Conservation (phyloP, 2,888 invertebrate genomes). For the Abrostola triplasia region DNA sequence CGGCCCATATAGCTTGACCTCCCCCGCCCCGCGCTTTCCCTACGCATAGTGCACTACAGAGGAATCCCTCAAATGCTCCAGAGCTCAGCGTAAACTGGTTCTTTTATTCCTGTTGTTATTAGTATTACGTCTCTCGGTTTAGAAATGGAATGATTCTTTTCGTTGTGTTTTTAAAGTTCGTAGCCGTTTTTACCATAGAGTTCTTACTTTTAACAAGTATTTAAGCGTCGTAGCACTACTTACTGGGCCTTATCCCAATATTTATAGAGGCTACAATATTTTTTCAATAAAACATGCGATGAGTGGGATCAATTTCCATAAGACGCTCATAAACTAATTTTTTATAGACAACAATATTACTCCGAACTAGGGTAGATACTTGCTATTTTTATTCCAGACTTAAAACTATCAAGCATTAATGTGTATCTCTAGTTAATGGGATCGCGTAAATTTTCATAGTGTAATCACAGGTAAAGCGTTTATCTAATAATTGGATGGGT, state of each 20-base stretch:
- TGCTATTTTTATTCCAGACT: constrained; percentile 33
- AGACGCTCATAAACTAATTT: constrained; percentile 14
- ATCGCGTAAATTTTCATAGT: constrained; percentile 42
- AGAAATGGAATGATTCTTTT: constrained; percentile 64
- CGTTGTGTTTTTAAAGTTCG: constrained; percentile 53
- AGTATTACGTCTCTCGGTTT: constrained; percentile 66
- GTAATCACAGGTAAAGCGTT: constrained; percentile 41
- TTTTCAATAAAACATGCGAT: constrained; percentile 20
- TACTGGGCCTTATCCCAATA: constrained; percentile 12
- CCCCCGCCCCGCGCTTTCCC: constrained; percentile 36
- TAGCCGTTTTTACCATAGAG: constrained; percentile 42
- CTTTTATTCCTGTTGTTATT: constrained; percentile 70
- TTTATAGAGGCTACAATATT: constrained; percentile 14
- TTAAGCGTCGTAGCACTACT: constrained; percentile 20
- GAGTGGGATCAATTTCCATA: constrained; percentile 19
- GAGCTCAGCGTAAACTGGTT: constrained; percentile 63
- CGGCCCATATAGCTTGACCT: constrained; percentile 62
- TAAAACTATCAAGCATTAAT: constrained; percentile 16
- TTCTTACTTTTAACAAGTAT: constrained; percentile 8
- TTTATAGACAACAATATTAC: constrained; percentile 11
- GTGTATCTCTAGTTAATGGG: constrained; percentile 21
- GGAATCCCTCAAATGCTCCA: constrained; percentile 41
- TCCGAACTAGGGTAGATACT: constrained; percentile 9
- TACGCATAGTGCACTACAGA: constrained; percentile 27
- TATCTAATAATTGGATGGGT: constrained; percentile 50